These are phyloP conservation scores for Haemorhous mexicanus DNA, from an alignment of 2,113 vertebrate species.

Conservation along the genomic window DNA sequence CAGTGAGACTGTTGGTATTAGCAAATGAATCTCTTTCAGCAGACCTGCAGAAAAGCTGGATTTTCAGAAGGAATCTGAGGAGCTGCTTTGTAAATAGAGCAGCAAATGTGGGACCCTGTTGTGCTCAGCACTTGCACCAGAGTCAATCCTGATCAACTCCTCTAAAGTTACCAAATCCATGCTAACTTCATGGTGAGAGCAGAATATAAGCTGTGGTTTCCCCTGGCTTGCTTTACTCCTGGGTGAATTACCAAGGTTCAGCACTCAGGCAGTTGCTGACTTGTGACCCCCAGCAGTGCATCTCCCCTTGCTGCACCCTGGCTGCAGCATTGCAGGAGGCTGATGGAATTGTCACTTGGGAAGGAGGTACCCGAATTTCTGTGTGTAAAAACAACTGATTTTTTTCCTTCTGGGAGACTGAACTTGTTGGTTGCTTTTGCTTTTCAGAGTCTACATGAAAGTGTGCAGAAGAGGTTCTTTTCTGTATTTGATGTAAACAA, in stretches of 20 bases:
- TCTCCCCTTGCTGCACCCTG: background rate
- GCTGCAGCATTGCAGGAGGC: background rate
- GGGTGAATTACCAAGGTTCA: background rate
- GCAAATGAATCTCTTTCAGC: background rate
- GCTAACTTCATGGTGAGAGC: background rate
- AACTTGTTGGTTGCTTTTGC: background rate
- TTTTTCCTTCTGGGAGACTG: background rate
- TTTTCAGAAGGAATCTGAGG: background rate
- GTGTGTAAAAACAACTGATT: background rate
- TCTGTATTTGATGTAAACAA: background rate
- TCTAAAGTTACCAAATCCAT: background rate
- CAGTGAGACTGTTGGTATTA: background rate
- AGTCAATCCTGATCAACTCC: accelerated
- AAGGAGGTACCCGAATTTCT: background rate
- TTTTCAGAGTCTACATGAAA: background rate
- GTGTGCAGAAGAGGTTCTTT: background rate
- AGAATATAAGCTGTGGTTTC: background rate
- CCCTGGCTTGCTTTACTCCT: background rate
- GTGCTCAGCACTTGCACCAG: background rate
- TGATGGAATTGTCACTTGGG: background rate
- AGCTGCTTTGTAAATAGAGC: background rate
- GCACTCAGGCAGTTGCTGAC: background rate
- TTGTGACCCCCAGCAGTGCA: background rate
- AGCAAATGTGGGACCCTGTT: accelerated
- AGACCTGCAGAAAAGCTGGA: background rate